A percentile compares a stretch with the other conserved stretches of the same genome.
These are phyloP conservation scores for Marasmarcha lunaedactyla DNA, from an alignment of 2,888 invertebrate genomes.

Conservation along the genomic window DNA sequence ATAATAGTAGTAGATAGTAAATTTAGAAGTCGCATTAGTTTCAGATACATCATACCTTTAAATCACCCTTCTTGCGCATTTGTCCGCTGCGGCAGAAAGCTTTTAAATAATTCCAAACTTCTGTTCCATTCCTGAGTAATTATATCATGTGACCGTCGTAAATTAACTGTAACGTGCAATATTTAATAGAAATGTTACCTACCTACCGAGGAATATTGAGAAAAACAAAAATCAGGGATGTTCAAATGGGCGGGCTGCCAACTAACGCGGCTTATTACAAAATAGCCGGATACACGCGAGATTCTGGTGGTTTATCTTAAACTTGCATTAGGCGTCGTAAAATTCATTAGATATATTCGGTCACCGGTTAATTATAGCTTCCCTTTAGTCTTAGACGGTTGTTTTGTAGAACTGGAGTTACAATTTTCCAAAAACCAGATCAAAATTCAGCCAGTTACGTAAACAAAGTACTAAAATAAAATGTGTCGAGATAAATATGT, in stretches of 20 bases:
- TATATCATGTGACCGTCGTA: background rate
- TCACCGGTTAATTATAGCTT: constrained; percentile 6
- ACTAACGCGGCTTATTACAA: constrained; percentile 46
- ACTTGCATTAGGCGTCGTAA: constrained; percentile 2
- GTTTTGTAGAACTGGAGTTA: no score
- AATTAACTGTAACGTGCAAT: background rate
- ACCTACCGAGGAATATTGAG: constrained; percentile 34
- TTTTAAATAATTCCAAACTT: no score
- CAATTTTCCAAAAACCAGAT: no score
- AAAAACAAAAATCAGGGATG: constrained; percentile 34
- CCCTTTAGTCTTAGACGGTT: no score
- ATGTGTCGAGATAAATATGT: no score
- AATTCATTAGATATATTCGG: background rate
- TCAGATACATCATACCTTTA: no score
- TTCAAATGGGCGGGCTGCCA: constrained; percentile 46
- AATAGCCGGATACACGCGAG: constrained; percentile 28
- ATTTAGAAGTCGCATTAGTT: no score
- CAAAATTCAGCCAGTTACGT: no score
- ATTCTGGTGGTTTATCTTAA: constrained; percentile 11
- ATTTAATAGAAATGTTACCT: constrained; percentile 17
- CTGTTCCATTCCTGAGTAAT: background rate
- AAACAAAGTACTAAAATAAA: no score
- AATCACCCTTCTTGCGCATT: no score
- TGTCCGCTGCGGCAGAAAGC: no score
- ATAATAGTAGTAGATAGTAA: no score